Base-by-base conservation (phyloP, 2,888 invertebrate genomes). In the Minunthozetes semirufus region DNA sequence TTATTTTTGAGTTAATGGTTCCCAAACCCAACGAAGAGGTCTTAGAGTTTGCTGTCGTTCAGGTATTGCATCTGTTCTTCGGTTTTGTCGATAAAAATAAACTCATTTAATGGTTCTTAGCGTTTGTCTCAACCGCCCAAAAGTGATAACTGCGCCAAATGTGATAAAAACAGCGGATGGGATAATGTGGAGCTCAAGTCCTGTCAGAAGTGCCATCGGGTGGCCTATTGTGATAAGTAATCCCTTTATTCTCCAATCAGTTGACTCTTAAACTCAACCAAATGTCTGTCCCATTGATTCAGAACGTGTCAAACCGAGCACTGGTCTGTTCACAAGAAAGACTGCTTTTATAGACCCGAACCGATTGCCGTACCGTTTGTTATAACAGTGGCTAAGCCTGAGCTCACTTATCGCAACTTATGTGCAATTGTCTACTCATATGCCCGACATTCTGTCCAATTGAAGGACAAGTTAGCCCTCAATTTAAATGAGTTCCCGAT, bases 201-300 rank as follows among this genome's bases (percentile, higher is more conserved):
- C 25, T 85, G 85, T 79, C 81, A 81, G 33, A 83, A 82, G 56
- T 85, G 85, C 80, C 83, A 81, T 78, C 81, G 82, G 78, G 84
- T 82, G 3, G 83, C 83, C 76, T 86, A 85, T 80, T 86, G 86
- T 80, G 82, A 84, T 79, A 82, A 82, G 83, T 84, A 79, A 5
- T 33, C 80, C 63, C 72, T 71, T 72, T 29, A 72, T 42, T 19
- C n/a, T 25, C 29, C 19, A 19, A 5, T n/a, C 53, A 59, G 17
- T 66, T n/a, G n/a, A n/a, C n/a, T n/a, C n/a, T n/a, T n/a, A n/a
- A n/a, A n/a, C n/a, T n/a, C n/a, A n/a, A n/a, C n/a, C 33, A 33
- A 33, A 33, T 33, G 8, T 33, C 33, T 61, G 19, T 42, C 68
- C 73, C 19, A 3, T 22, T 19, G 29, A 17, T 33, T 38, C 48